A percentile compares a stretch with the other conserved stretches of the same genome.
Evolutionary conservation across 1,140 invertebrate genomes (phyloP).

Genomic region (Zaprionus taronus): DNA sequence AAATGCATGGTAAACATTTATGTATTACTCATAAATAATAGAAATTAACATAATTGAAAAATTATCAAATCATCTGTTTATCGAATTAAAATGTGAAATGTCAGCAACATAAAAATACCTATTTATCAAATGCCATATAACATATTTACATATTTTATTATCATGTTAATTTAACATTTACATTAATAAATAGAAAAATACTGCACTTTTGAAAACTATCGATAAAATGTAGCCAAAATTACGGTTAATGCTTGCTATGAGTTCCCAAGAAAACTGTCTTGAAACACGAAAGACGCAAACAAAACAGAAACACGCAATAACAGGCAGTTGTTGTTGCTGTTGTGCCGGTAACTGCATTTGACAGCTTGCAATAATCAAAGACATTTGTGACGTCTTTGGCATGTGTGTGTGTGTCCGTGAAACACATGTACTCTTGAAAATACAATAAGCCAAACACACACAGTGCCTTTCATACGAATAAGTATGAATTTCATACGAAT

Average conservation of each 20-base stretch:
- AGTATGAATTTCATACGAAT: neutral
- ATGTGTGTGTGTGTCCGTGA: neutral
- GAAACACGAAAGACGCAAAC: slow-evolving; percentile 29
- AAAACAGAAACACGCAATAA: slow-evolving; percentile 43
- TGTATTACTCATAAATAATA: neutral
- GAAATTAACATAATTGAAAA: neutral
- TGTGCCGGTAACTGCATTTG: slow-evolving; percentile 39
- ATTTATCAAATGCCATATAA: neutral
- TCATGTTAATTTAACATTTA: slow-evolving; percentile 3
- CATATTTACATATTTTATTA: too few species aligned
- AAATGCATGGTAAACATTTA: neutral
- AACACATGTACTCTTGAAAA: neutral
- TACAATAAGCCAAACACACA: slow-evolving; percentile 3
- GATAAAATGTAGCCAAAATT: slow-evolving; percentile 24
- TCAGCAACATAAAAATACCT: neutral
- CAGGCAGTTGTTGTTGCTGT: slow-evolving; percentile 3
- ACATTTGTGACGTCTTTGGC: neutral
- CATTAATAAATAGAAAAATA: neutral
- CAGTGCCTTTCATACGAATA: neutral
- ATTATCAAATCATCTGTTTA: neutral
- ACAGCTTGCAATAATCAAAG: slow-evolving; percentile 39
- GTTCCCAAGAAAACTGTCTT: slow-evolving; percentile 8
- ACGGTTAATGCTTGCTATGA: neutral
- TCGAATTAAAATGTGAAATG: neutral
- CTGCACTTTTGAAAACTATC: slow-evolving; percentile 15